These are phyloP conservation scores for Sebastes diploproa DNA, from an alignment of 2,797 vertebrate species.

Conservation along the genomic window DNA sequence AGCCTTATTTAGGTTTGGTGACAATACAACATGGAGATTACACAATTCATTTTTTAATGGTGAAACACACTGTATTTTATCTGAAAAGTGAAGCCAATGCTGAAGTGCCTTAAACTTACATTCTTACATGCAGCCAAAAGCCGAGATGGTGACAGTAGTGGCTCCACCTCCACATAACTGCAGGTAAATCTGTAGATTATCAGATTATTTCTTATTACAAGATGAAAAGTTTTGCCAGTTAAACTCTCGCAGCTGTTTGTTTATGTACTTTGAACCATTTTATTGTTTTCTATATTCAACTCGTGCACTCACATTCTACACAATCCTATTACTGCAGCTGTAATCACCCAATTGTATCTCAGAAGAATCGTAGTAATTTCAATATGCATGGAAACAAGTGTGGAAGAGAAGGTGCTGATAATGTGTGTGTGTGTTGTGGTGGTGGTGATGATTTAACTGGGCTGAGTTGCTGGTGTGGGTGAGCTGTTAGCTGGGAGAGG, in stretches of 20 bases:
- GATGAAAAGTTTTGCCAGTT: background rate
- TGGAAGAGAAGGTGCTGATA: slow-evolving; percentile 34
- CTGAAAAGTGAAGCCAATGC: too few relatives aligned
- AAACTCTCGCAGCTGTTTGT: background rate
- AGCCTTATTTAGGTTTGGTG: background rate
- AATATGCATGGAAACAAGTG: background rate
- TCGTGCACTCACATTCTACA: background rate
- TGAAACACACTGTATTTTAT: background rate
- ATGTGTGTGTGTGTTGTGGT: background rate
- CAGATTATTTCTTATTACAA: background rate
- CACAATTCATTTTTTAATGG: background rate
- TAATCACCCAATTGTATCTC: background rate
- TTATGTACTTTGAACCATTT: background rate
- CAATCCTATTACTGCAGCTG: background rate
- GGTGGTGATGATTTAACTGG: slow-evolving; percentile 3
- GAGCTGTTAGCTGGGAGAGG: slow-evolving; percentile 66
- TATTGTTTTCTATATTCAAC: background rate
- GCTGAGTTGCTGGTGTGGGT: slow-evolving; percentile 44
- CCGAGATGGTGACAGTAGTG: too few relatives aligned
- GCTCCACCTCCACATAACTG: background rate
- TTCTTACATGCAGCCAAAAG: too few relatives aligned
- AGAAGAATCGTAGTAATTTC: background rate
- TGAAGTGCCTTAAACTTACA: too few relatives aligned
- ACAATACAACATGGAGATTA: background rate
- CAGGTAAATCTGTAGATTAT: background rate